Conservation (phyloP, 2,888 invertebrate species). For the Lamellibrachia satsuma region DNA sequence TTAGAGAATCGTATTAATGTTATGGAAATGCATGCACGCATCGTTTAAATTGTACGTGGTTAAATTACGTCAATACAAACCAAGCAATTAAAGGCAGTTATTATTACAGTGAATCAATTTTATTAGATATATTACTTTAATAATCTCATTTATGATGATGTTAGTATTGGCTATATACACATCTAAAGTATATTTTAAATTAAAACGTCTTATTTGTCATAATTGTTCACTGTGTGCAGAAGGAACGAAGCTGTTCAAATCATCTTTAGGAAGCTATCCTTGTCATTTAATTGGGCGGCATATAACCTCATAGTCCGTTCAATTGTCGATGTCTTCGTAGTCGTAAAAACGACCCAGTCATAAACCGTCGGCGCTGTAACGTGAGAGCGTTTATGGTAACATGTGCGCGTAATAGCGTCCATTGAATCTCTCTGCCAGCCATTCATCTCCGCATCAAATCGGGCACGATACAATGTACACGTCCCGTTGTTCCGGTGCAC, state of each 20-base stretch:
- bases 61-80: not conserved
- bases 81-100: not conserved
- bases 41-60: not conserved
- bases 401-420: not conserved
- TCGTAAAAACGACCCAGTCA: not conserved
- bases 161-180: no score
- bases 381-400: not conserved
- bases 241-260: not conserved
- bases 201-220: no score
- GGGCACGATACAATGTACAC: not conserved
- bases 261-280: not conserved
- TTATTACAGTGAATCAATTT: not conserved
- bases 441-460: not conserved
- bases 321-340: not conserved
- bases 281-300: constrained; percentile 10
- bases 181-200: no score
- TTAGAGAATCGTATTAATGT: not conserved
- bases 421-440: not conserved
- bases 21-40: not conserved
- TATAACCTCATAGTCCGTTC: not conserved
- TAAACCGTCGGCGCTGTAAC: not conserved
- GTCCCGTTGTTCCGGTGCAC: not conserved
- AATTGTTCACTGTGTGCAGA: not conserved
- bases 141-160: no score
- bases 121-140: no score